Conservation (phyloP, 2,888 invertebrate species). For the Dryobota labecula region DNA sequence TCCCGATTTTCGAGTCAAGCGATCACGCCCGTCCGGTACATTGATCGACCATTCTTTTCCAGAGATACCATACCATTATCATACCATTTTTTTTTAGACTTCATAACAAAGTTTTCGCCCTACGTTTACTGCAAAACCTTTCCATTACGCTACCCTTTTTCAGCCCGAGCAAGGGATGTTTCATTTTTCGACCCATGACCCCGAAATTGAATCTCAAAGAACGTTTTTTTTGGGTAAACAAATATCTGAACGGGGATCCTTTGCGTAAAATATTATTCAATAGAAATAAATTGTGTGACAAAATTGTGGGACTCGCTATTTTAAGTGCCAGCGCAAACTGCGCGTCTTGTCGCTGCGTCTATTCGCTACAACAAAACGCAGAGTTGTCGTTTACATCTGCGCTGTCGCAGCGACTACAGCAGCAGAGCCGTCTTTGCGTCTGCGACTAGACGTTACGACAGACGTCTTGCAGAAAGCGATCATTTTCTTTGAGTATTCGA, state of each 20-base stretch:
- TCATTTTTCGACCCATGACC: slow-evolving; percentile 28
- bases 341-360: no score
- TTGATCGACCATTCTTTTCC: not conserved
- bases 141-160: slow-evolving; percentile 14
- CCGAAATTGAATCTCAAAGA: slow-evolving; percentile 34
- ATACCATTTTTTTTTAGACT: not conserved
- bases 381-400: no score
- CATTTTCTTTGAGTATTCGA: no score
- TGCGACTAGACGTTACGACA: no score
- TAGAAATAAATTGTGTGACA: slow-evolving; percentile 35
- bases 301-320: slow-evolving; percentile 19
- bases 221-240: slow-evolving; percentile 30
- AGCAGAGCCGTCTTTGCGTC: no score
- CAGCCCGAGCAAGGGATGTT: not conserved
- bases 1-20: no score
- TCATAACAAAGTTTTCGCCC: slow-evolving; percentile 1
- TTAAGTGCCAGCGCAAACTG: no score
- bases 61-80: not conserved
- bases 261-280: slow-evolving; percentile 34
- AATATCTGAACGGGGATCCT: slow-evolving; percentile 18
- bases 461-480: no score
- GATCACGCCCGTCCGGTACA: no score
- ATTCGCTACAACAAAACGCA: no score
- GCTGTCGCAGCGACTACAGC: no score
- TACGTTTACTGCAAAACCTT: slow-evolving; percentile 20